A percentile compares a stretch with the other conserved stretches of the same genome.
Evolutionary conservation across 2,113 vertebrate genomes (phyloP).

Genomic region (Choloepus hoffmanni): DNA sequence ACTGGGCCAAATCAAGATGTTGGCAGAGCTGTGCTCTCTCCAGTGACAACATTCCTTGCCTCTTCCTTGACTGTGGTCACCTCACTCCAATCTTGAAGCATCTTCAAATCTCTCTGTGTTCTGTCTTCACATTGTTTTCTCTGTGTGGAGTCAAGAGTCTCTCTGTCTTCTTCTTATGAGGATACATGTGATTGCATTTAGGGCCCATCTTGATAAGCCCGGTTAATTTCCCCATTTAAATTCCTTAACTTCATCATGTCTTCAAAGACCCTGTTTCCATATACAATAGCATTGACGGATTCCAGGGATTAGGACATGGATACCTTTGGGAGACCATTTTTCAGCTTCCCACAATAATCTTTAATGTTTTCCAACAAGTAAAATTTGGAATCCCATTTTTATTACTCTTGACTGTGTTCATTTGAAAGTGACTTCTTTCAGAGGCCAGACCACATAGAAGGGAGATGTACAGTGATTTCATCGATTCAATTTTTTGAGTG

Average conservation of each 20-base stretch:
- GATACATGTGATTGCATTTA: neutral
- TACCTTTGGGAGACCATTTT: neutral
- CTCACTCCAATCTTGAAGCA: neutral
- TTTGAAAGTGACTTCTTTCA: conserved; percentile 30
- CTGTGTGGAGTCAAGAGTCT: neutral
- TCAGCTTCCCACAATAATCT: neutral
- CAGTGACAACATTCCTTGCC: neutral
- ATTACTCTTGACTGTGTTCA: neutral
- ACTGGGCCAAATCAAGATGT: neutral
- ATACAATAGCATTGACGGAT: neutral
- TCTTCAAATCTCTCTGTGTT: neutral
- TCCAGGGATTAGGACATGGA: neutral
- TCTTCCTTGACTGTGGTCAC: neutral
- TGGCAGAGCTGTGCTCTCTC: neutral
- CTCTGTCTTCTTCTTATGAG: neutral
- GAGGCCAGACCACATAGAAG: neutral
- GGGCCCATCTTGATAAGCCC: neutral
- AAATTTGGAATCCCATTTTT: neutral
- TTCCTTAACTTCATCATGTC: neutral
- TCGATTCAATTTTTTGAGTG: neutral
- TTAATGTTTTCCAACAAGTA: neutral
- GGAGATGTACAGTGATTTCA: neutral
- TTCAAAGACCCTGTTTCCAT: neutral
- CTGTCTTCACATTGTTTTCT: neutral
- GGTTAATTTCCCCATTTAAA: neutral